Evolutionary conservation across 2,113 vertebrate genomes (phyloP).

Genomic region (Phrynocephalus versicolor): DNA sequence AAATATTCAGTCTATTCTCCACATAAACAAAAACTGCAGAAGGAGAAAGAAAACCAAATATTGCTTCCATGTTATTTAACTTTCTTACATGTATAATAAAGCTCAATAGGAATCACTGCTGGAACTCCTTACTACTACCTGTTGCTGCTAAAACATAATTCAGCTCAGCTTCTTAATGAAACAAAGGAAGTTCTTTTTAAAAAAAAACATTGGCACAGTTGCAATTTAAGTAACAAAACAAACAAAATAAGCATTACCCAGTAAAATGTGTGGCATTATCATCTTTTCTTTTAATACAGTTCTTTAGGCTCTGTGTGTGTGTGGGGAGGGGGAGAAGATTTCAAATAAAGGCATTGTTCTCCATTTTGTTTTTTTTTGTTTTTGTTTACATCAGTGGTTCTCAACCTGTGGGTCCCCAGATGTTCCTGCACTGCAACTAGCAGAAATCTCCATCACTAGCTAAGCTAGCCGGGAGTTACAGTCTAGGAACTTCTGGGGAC

Average conservation of each 20-base stretch:
- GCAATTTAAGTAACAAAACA: neutral
- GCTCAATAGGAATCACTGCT: neutral
- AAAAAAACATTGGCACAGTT: neutral
- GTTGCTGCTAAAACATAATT: neutral
- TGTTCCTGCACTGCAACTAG: too few relatives aligned
- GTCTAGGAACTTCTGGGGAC: too few relatives aligned
- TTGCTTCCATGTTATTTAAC: neutral
- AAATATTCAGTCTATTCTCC: neutral
- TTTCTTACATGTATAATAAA: constrained; percentile 27
- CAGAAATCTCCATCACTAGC: too few relatives aligned
- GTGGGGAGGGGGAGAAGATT: too few relatives aligned
- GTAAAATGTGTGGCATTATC: too few relatives aligned
- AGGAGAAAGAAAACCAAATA: neutral
- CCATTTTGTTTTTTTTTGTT: too few relatives aligned
- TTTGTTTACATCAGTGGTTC: too few relatives aligned
- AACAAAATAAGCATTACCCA: neutral
- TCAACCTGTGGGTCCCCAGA: too few relatives aligned
- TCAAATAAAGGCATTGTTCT: too few relatives aligned
- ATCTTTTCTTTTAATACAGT: too few relatives aligned
- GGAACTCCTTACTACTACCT: constrained; percentile 15
- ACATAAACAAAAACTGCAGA: neutral
- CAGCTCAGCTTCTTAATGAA: neutral
- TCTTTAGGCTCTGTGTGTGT: too few relatives aligned
- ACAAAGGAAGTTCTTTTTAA: neutral
- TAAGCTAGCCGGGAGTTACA: too few relatives aligned